These are phyloP conservation scores for Chrysolina haemoptera DNA, from an alignment of 2,888 invertebrate species.

Conservation along the genomic window DNA sequence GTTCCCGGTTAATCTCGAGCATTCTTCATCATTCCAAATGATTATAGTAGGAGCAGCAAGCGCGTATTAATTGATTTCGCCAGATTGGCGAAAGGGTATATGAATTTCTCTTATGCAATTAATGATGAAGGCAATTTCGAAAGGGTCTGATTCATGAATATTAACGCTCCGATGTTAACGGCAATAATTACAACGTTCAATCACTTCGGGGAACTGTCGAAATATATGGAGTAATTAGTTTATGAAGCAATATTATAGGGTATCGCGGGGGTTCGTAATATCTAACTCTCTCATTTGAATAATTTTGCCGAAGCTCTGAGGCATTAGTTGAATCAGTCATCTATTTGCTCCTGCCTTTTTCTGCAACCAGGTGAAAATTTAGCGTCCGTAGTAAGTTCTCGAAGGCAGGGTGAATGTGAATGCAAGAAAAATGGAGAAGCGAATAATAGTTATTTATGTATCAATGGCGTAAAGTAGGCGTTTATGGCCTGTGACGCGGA, in stretches of 20 bases:
- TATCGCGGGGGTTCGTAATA: neutral
- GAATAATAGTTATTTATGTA: no score
- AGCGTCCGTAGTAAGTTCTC: no score
- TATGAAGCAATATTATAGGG: neutral
- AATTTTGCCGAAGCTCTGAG: neutral
- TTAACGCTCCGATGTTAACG: neutral
- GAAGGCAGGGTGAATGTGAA: no score
- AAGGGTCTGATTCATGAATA: slow-evolving; percentile 2
- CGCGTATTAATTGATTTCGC: no score
- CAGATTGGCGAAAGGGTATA: neutral
- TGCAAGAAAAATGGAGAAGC: no score
- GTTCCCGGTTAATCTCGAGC: no score
- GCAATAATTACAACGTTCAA: slow-evolving; percentile 11
- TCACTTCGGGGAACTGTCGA: neutral
- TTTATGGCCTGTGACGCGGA: no score
- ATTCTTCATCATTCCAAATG: no score
- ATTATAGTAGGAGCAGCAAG: no score
- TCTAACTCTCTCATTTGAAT: neutral
- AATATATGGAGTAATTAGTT: neutral
- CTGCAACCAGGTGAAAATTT: no score
- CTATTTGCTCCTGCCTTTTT: neutral
- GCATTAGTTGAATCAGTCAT: neutral
- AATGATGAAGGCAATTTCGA: neutral
- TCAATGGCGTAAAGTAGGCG: no score
- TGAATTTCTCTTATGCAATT: neutral